Evolutionary conservation across 1,140 invertebrate genomes (phyloP).

Genomic region (Zaprionus tsacasi): DNA sequence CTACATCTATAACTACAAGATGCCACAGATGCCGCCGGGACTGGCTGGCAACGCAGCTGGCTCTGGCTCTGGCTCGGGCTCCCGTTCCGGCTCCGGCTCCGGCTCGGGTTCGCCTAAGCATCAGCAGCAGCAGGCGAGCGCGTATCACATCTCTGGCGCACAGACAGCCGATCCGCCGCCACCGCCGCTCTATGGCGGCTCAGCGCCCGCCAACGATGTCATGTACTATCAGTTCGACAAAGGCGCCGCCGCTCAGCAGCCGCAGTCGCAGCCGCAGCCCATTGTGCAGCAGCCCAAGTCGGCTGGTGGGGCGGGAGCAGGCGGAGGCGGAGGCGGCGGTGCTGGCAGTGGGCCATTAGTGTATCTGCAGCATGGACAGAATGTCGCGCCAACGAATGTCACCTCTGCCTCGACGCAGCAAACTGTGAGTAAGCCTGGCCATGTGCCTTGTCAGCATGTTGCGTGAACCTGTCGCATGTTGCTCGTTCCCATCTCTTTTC

Average conservation of each 20-base stretch:
- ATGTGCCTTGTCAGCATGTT: slow-evolving; percentile 49
- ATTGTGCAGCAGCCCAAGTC: slow-evolving; percentile 80
- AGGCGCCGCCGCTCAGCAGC: slow-evolving; percentile 55
- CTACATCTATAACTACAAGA: slow-evolving; percentile 83
- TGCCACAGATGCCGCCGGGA: slow-evolving; percentile 74
- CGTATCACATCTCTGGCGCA: slow-evolving; percentile 81
- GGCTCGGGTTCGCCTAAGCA: slow-evolving; percentile 52
- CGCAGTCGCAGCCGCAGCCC: slow-evolving; percentile 48
- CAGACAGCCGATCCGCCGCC: slow-evolving; percentile 80
- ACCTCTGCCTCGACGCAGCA: slow-evolving; percentile 72
- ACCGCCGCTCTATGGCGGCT: slow-evolving; percentile 70
- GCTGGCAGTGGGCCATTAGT: slow-evolving; percentile 71
- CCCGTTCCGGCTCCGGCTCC: slow-evolving; percentile 28
- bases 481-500: neutral
- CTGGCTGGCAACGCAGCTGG: slow-evolving; percentile 1
- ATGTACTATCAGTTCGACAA: slow-evolving; percentile 84
- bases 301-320: slow-evolving; percentile 18
- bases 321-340: neutral
- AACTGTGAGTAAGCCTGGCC: slow-evolving; percentile 80
- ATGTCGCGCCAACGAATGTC: slow-evolving; percentile 67
- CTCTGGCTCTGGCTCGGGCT: slow-evolving; percentile 24
- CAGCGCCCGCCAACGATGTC: slow-evolving; percentile 78
- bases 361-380: slow-evolving; percentile 80
- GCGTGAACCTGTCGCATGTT: slow-evolving; percentile 70
- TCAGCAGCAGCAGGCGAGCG: slow-evolving; percentile 53